Evolutionary conservation across 2,888 invertebrate genomes (phyloP).

Genomic region (Microctonus hyperodae): DNA sequence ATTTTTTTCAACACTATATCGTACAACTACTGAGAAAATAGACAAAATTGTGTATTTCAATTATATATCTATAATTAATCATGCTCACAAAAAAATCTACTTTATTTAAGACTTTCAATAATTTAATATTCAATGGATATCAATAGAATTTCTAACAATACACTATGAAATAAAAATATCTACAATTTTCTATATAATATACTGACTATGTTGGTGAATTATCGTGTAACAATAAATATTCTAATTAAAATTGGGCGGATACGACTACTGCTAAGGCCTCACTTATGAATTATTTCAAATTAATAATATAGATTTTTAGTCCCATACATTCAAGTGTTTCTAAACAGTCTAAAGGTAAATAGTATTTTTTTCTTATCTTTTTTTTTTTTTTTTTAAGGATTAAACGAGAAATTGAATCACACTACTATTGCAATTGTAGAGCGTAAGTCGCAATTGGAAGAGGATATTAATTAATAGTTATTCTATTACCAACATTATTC

Average conservation of each 20-base stretch:
- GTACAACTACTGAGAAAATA: neutral
- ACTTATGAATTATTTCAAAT: slow-evolving; percentile 55
- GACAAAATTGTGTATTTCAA: neutral
- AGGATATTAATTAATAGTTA: neutral
- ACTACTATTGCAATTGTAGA: slow-evolving; percentile 16
- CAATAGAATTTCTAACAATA: slow-evolving; percentile 46
- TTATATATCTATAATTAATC: neutral
- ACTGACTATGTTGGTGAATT: slow-evolving; percentile 23
- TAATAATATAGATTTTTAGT: slow-evolving; percentile 51
- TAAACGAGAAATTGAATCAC: slow-evolving; percentile 15
- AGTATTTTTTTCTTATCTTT: slow-evolving; percentile 30
- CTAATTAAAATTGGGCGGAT: slow-evolving; percentile 60
- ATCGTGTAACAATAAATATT: slow-evolving; percentile 31
- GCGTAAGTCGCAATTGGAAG: neutral
- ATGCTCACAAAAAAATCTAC: slow-evolving; percentile 30
- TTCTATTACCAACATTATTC: slow-evolving; percentile 3
- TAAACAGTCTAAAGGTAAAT: slow-evolving; percentile 45
- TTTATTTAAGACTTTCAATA: slow-evolving; percentile 42
- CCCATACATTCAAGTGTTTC: slow-evolving; percentile 50
- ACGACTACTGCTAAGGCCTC: slow-evolving; percentile 63
- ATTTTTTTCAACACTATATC: slow-evolving; percentile 3
- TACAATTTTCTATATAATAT: slow-evolving; percentile 44
- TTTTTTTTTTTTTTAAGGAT: slow-evolving; percentile 23
- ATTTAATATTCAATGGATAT: slow-evolving; percentile 39
- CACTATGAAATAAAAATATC: slow-evolving; percentile 56